phyloP scores from a whole-genome alignment of 2,888 invertebrate species.

The Drosophila affinis region DNA sequence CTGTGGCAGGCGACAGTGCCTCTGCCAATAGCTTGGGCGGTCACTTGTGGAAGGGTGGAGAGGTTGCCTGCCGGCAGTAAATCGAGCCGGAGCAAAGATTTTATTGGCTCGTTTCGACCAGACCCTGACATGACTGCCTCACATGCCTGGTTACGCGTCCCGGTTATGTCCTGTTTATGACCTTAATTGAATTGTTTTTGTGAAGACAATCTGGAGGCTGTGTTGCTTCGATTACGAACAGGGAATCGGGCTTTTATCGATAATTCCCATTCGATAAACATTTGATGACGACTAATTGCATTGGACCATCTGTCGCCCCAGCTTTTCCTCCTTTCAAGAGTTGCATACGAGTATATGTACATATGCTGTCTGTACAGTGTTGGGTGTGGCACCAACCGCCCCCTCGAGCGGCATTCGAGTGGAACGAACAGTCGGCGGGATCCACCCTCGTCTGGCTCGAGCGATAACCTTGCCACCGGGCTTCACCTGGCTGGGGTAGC shows the following conservation, averaged over 20 bases:
- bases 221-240: too few relatives aligned
- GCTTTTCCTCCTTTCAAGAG: neutral
- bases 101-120: slow-evolving; percentile 91
- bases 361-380: too few relatives aligned
- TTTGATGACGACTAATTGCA: too few relatives aligned
- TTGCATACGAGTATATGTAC: neutral
- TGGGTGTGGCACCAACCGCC: slow-evolving; percentile 17
- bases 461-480: slow-evolving; percentile 13
- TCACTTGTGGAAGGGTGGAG: slow-evolving; percentile 74
- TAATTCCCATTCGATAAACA: too few relatives aligned
- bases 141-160: slow-evolving; percentile 87
- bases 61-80: slow-evolving; percentile 54
- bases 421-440: slow-evolving; percentile 20
- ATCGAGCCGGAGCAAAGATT: slow-evolving; percentile 90
- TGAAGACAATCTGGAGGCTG: slow-evolving; percentile 82
- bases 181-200: too few relatives aligned
- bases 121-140: slow-evolving; percentile 81
- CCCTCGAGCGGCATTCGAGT: slow-evolving; percentile 20
- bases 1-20: slow-evolving; percentile 3
- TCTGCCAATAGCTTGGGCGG: slow-evolving; percentile 38
- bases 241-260: too few relatives aligned
- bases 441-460: slow-evolving; percentile 7
- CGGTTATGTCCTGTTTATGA: too few relatives aligned
- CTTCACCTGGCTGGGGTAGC: slow-evolving; percentile 7
- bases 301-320: neutral